Evolutionary conservation across 2,888 invertebrate genomes (phyloP).

Genomic region (Cantharis nigra): DNA sequence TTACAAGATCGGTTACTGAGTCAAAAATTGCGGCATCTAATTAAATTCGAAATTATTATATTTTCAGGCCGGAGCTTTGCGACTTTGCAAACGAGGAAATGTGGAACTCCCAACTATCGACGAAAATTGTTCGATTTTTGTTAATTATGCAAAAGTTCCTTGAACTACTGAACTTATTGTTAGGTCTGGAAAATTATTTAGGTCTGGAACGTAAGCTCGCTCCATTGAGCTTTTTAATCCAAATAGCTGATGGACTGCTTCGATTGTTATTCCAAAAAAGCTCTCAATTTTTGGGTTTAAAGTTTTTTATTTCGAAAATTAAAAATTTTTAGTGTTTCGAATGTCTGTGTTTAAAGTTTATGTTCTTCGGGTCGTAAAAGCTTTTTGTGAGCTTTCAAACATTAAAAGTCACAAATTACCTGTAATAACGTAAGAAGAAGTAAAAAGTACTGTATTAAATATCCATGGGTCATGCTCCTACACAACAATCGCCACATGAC

Average conservation of each 20-base stretch:
- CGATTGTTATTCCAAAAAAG: no score
- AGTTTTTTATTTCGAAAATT: not conserved
- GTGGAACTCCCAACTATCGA: not conserved
- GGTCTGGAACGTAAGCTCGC: not conserved
- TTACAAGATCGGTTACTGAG: not conserved
- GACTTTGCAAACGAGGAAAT: not conserved
- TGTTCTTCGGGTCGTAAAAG: not conserved
- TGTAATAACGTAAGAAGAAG: conserved; percentile 56
- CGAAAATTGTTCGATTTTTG: not conserved
- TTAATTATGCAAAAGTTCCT: not conserved
- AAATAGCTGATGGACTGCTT: not conserved
- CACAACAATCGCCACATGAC: conserved; percentile 59
- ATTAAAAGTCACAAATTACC: conserved; percentile 46
- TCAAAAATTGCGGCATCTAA: not conserved
- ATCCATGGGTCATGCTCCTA: conserved; percentile 60
- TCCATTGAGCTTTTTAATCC: not conserved
- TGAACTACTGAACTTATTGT: not conserved
- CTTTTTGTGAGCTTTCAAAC: not conserved
- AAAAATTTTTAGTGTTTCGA: not conserved
- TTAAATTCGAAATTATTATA: not conserved
- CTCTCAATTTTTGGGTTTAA: not conserved
- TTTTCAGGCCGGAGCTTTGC: not conserved
- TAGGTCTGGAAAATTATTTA: not conserved
- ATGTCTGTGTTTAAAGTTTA: not conserved
- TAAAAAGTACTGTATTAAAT: conserved; percentile 58